Conservation (phyloP, 2,113 vertebrate species). For the Phasianus colchicus region DNA sequence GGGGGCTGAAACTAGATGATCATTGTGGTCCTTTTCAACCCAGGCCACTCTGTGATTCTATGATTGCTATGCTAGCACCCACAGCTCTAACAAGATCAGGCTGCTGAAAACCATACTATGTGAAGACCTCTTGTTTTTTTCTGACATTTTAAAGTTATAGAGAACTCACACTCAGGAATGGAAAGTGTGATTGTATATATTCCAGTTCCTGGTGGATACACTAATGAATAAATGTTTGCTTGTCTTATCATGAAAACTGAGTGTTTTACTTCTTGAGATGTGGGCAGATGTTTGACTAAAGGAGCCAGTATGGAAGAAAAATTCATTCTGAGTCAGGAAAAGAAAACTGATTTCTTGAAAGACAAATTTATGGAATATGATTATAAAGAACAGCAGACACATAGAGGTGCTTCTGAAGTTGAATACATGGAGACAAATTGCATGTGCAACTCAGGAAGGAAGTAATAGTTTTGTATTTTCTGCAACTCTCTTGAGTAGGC, state of each 20-base stretch:
- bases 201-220: not conserved
- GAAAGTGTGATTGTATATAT: not conserved
- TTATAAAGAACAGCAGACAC: not conserved
- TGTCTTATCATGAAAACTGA: not conserved
- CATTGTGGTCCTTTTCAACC: too few relatives aligned
- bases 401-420: not conserved
- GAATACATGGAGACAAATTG: not conserved
- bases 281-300: not conserved
- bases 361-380: not conserved
- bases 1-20: too few relatives aligned
- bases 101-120: not conserved
- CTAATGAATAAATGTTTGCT: conserved; percentile 17
- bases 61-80: not conserved
- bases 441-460: not conserved
- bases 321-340: not conserved
- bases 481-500: not conserved
- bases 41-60: too few relatives aligned
- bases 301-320: not conserved
- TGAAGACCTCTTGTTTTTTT: not conserved
- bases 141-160: not conserved
- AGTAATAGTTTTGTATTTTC: not conserved
- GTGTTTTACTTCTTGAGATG: not conserved
- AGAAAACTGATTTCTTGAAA: not conserved
- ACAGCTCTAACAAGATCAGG: not conserved
- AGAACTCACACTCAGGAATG: not conserved